A percentile compares a stretch with the other conserved stretches of the same genome.
phyloP scores from a whole-genome alignment of 37 sponge, comb jelly and placozoan genomes.

The Beroe forskalii region DNA sequence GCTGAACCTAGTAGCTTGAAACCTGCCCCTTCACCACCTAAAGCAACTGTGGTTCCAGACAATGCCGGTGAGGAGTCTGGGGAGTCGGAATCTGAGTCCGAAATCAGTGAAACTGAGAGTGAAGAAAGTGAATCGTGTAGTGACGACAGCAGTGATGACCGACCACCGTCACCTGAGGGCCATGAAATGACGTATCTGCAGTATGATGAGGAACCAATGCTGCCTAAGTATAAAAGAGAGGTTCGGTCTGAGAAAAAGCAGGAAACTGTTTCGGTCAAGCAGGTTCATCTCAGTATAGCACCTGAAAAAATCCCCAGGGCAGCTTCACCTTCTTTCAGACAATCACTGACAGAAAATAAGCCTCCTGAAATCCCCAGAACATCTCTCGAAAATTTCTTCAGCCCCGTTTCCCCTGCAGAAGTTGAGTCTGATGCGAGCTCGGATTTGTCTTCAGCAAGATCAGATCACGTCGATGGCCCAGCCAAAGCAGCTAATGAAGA shows the following conservation, averaged over 20 bases:
- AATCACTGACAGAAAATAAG: not conserved
- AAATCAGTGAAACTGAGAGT: constrained; percentile 3
- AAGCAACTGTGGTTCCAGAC: not conserved
- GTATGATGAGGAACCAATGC: constrained; percentile 54
- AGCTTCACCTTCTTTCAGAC: not conserved
- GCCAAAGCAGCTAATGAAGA: not conserved
- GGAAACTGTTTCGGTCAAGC: not conserved
- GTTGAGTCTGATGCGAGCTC: not conserved
- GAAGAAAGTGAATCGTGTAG: constrained; percentile 41
- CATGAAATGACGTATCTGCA: constrained; percentile 63
- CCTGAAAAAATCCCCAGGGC: not conserved
- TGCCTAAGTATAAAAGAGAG: constrained; percentile 16
- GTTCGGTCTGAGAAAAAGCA: not conserved
- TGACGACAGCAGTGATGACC: constrained; percentile 16
- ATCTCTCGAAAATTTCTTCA: constrained; percentile 53
- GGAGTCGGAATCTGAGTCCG: constrained; percentile 5
- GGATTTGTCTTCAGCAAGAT: not conserved
- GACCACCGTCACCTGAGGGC: constrained; percentile 61
- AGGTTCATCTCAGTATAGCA: not conserved
- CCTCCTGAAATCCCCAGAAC: constrained; percentile 22
- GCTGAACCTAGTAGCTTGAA: not conserved
- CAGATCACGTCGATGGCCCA: not conserved
- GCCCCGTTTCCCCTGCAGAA: not conserved
- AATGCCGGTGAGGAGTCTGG: not conserved
- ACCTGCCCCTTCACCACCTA: constrained; percentile 4